These are phyloP conservation scores for Thumatha senex DNA, from an alignment of 2,888 invertebrate genomes.

Conservation along the genomic window DNA sequence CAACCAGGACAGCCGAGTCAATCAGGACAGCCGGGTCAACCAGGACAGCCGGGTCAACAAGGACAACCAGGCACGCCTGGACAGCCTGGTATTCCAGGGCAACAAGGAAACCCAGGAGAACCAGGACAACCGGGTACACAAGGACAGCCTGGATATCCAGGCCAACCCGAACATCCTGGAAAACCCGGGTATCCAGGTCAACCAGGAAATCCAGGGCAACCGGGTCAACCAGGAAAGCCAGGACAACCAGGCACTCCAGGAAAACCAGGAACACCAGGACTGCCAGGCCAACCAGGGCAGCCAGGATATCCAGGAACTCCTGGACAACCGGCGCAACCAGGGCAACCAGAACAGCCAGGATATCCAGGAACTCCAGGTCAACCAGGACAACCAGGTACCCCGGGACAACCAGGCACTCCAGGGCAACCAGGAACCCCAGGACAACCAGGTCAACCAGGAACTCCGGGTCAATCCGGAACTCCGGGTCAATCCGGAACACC, in stretches of 20 bases:
- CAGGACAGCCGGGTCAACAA: no score
- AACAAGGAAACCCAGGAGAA: no score
- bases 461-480: slow-evolving; percentile 69
- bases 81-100: slow-evolving; percentile 9
- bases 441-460: slow-evolving; percentile 9
- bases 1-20: slow-evolving; percentile 16
- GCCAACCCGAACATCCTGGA: no score
- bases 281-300: slow-evolving; percentile 4
- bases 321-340: slow-evolving; percentile 9
- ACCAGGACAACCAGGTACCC: slow-evolving; percentile 31
- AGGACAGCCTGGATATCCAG: slow-evolving; percentile 6
- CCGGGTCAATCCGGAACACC: slow-evolving; percentile 37
- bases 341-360: slow-evolving; percentile 5
- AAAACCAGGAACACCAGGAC: slow-evolving; percentile 6
- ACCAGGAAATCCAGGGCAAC: slow-evolving; percentile 5
- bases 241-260: slow-evolving; percentile 8
- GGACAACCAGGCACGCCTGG: no score
- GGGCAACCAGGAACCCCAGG: slow-evolving; percentile 7
- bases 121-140: slow-evolving; percentile 10
- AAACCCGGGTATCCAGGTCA: no score
- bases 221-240: slow-evolving; percentile 10
- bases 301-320: slow-evolving; percentile 8
- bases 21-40: slow-evolving; percentile 17
- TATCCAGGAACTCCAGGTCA: slow-evolving; percentile 6
- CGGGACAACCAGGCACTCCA: slow-evolving; percentile 9